These are phyloP conservation scores for Rotaria magnacalcarata DNA, from an alignment of 2,888 invertebrate genomes.

Conservation along the genomic window DNA sequence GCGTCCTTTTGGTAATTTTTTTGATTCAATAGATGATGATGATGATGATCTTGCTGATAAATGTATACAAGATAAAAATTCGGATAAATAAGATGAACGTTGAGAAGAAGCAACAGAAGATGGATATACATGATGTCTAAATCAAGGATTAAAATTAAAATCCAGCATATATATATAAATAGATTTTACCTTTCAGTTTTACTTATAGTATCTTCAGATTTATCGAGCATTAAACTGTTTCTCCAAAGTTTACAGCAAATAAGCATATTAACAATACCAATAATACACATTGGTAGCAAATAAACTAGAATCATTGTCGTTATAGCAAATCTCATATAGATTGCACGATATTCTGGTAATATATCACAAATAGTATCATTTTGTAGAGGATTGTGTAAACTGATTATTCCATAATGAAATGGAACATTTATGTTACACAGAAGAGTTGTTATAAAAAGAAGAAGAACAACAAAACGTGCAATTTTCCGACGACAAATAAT, in stretches of 20 bases:
- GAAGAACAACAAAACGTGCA: background rate
- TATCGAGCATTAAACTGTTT: background rate
- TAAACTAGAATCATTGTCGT: background rate
- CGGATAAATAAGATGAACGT: background rate
- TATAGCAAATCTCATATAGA: constrained; percentile 33
- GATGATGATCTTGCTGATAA: background rate
- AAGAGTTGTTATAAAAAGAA: background rate
- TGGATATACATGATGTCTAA: background rate
- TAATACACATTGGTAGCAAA: constrained; percentile 7
- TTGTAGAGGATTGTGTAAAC: no score
- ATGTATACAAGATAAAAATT: background rate
- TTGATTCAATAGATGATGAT: background rate
- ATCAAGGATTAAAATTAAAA: background rate
- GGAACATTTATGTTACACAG: background rate
- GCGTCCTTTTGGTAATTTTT: background rate
- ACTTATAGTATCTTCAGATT: background rate
- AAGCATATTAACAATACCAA: constrained; percentile 3
- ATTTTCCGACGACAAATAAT: constrained; percentile 15
- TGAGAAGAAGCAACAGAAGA: background rate
- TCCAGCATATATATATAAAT: background rate
- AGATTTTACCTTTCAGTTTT: background rate
- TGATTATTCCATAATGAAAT: background rate
- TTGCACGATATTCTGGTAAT: background rate
- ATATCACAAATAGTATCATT: constrained; percentile 15
- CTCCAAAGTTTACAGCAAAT: constrained; percentile 24